Percentiles rank a stretch among this genome's conserved stretches.
Evolutionary conservation across 2,888 invertebrate genomes (phyloP).

Genomic region (Chrysolina oricalcia): DNA sequence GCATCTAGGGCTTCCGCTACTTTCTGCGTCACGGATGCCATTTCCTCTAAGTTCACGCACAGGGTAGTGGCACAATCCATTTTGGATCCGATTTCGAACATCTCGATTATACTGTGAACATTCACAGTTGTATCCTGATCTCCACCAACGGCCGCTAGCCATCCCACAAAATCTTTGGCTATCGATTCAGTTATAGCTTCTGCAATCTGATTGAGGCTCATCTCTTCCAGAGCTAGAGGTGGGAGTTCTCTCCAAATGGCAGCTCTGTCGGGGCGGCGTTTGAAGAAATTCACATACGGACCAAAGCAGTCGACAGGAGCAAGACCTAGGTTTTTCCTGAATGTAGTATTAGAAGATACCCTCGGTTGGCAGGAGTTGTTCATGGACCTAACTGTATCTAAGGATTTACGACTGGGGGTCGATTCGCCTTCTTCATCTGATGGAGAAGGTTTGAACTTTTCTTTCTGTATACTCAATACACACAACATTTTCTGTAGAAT

Average conservation of each 20-base stretch:
- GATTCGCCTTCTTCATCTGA: not conserved
- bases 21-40: conserved; percentile 75
- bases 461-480: conserved; percentile 41
- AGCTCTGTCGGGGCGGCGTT: conserved; percentile 63
- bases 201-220: conserved; percentile 65
- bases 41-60: conserved; percentile 74
- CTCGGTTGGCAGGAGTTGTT: not conserved
- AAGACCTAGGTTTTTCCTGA: conserved; percentile 22
- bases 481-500: conserved; percentile 50
- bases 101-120: conserved; percentile 64
- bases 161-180: conserved; percentile 67
- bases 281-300: conserved; percentile 66
- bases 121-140: conserved; percentile 61
- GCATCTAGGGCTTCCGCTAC: conserved; percentile 74
- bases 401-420: not conserved
- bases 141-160: conserved; percentile 64
- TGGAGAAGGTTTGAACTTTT: not conserved
- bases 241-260: conserved; percentile 68
- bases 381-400: not conserved
- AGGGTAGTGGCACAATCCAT: conserved; percentile 75
- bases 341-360: conserved; percentile 12
- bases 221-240: conserved; percentile 63
- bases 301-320: conserved; percentile 13
- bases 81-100: conserved; percentile 76
- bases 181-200: conserved; percentile 67